A percentile compares a stretch with the other conserved stretches of the same genome.
Conservation (phyloP, 2,888 invertebrate species). For the Lithophane semibrunnea region DNA sequence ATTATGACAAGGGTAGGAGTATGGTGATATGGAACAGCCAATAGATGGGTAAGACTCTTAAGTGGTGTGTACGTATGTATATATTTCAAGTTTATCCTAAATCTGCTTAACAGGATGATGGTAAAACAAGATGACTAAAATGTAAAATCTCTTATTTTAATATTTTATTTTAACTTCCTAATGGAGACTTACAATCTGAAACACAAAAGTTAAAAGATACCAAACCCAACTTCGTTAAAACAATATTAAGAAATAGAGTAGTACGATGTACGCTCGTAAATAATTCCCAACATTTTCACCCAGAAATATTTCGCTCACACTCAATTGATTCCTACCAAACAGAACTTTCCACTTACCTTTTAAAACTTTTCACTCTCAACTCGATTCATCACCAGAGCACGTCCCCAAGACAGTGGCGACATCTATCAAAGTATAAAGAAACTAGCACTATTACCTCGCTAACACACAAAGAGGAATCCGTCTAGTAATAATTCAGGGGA, state of each 20-base stretch:
- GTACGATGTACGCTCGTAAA: slow-evolving; percentile 20
- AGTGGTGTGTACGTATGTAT: neutral
- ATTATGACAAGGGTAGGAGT: neutral
- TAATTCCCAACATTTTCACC: slow-evolving; percentile 37
- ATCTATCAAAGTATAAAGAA: slow-evolving; percentile 60
- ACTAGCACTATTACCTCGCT: slow-evolving; percentile 58
- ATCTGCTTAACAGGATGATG: too few relatives aligned
- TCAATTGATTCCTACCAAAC: slow-evolving; percentile 46
- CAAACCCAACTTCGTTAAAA: slow-evolving; percentile 13
- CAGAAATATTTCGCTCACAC: slow-evolving; percentile 47
- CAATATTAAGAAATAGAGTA: slow-evolving; percentile 24
- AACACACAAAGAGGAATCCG: slow-evolving; percentile 72
- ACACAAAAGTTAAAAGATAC: neutral
- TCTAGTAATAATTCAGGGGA: slow-evolving; percentile 79
- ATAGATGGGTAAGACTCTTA: neutral
- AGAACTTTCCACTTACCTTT: slow-evolving; percentile 53
- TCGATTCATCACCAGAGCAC: slow-evolving; percentile 58
- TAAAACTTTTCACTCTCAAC: slow-evolving; percentile 52
- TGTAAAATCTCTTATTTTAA: too few relatives aligned
- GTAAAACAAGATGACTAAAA: neutral
- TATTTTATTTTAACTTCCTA: neutral
- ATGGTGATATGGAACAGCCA: neutral
- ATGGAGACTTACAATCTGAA: neutral
- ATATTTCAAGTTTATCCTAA: too few relatives aligned
- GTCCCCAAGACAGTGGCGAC: slow-evolving; percentile 49